Conservation (phyloP, 2,113 vertebrate genomes). For the Helogale parvula region DNA sequence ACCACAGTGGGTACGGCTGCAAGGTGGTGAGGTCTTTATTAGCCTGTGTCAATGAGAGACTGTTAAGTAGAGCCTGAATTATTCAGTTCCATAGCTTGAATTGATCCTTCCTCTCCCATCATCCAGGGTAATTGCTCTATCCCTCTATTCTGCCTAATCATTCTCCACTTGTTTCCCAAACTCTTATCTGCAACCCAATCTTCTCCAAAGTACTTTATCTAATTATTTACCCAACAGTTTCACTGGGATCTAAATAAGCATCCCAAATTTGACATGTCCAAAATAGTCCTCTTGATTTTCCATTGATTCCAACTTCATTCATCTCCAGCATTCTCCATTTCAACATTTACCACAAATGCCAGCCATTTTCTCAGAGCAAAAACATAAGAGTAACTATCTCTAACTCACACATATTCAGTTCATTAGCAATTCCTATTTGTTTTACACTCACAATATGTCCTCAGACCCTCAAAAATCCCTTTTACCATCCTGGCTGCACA, state of each 20-base stretch:
- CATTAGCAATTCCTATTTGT: background rate
- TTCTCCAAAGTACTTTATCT: background rate
- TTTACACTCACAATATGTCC: background rate
- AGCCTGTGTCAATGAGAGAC: background rate
- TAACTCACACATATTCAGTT: background rate
- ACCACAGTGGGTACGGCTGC: background rate
- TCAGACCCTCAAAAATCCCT: background rate
- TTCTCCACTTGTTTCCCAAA: background rate
- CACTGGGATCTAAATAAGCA: background rate
- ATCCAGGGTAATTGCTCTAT: too few relatives aligned
- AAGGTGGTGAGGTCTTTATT: background rate
- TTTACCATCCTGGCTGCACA: background rate
- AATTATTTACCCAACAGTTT: background rate
- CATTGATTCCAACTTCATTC: background rate
- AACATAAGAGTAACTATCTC: background rate
- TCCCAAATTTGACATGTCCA: background rate
- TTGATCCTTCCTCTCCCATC: background rate
- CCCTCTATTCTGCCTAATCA: too few relatives aligned
- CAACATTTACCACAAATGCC: background rate
- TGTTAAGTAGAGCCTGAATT: background rate
- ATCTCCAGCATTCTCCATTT: background rate
- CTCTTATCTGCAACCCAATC: background rate
- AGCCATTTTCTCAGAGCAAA: slow-evolving; percentile 1
- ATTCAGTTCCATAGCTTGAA: background rate
- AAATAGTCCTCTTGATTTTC: background rate